Evolutionary conservation across 1,140 invertebrate genomes (phyloP).

Genomic region (Pogonognathellus flavescens): DNA sequence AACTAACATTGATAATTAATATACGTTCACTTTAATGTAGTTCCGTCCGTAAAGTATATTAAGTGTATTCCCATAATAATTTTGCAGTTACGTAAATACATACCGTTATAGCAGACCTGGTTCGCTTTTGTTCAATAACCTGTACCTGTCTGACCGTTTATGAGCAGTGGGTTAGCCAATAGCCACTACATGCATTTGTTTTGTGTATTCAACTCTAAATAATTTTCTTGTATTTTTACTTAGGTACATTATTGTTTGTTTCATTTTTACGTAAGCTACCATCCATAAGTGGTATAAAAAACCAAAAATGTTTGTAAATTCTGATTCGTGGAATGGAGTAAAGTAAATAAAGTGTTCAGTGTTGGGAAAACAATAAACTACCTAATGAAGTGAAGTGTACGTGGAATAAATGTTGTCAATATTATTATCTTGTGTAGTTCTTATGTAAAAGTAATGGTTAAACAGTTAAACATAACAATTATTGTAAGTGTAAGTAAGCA

Average conservation of each 20-base stretch:
- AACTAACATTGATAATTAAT: background rate
- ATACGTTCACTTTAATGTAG: constrained; percentile 16
- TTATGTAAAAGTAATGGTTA: too few relatives aligned
- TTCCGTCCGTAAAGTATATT: constrained; percentile 12
- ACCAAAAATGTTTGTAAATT: constrained; percentile 32
- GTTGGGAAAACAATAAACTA: background rate
- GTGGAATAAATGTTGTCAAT: background rate
- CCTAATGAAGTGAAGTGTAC: background rate
- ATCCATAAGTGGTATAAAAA: constrained; percentile 12
- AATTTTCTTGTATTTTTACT: constrained; percentile 42
- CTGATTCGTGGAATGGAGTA: background rate
- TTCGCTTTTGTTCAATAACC: constrained; percentile 27
- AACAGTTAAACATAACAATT: too few relatives aligned
- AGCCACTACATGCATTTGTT: constrained; percentile 40
- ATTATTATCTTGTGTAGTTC: too few relatives aligned
- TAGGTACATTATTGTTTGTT: background rate
- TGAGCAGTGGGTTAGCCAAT: background rate
- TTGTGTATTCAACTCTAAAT: constrained; percentile 19
- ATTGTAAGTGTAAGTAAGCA: background rate
- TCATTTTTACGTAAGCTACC: background rate
- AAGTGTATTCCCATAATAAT: background rate
- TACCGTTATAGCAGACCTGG: background rate
- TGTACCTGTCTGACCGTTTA: constrained; percentile 13
- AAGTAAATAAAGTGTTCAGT: constrained; percentile 30
- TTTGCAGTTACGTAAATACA: constrained; percentile 7